Evolutionary conservation across 2,888 invertebrate species (phyloP).

Genomic region (Tipula lateralis): DNA sequence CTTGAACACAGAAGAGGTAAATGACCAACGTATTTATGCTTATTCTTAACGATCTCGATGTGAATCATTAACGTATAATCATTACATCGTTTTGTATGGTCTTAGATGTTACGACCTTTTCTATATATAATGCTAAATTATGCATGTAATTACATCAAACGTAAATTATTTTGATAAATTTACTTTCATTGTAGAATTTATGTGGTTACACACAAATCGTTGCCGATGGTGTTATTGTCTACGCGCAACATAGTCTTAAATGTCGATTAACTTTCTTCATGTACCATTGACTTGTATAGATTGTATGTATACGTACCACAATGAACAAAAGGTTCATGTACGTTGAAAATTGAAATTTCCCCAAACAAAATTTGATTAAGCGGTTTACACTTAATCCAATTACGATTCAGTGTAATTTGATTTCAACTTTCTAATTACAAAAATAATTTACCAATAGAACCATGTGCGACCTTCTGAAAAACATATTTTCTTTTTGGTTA

Average conservation of each 20-base stretch:
- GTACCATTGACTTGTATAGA: background rate
- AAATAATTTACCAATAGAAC: background rate
- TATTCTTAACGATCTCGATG: too few relatives aligned
- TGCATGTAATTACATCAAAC: too few relatives aligned
- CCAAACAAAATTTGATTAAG: background rate
- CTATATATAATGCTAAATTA: too few relatives aligned
- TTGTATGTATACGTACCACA: background rate
- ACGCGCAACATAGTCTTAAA: background rate
- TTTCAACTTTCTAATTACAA: background rate
- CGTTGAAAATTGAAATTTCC: background rate
- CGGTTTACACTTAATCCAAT: background rate
- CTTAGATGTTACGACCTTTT: too few relatives aligned
- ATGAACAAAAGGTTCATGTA: background rate
- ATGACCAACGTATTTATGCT: too few relatives aligned
- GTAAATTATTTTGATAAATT: too few relatives aligned
- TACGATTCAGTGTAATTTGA: background rate
- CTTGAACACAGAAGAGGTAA: too few relatives aligned
- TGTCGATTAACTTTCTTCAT: background rate
- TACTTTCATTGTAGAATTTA: background rate
- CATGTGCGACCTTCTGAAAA: too few relatives aligned
- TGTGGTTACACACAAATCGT: background rate
- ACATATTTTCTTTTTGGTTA: too few relatives aligned
- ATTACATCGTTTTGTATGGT: too few relatives aligned
- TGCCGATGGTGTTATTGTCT: background rate
- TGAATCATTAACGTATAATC: too few relatives aligned